Conservation (phyloP, 2,888 invertebrate genomes). For the Zelleria hepariella region DNA sequence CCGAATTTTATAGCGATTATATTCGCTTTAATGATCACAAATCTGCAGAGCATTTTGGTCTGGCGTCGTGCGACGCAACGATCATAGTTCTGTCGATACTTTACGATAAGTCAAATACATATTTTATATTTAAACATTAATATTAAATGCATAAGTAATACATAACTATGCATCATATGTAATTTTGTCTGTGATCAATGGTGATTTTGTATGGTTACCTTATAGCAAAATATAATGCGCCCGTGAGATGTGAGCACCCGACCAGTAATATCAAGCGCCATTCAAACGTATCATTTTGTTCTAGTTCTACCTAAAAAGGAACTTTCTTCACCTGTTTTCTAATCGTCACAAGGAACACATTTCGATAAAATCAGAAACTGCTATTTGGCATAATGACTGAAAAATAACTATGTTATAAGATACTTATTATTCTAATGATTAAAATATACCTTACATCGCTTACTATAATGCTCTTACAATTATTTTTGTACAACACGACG, state of each 20-base stretch:
- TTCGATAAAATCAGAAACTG: conserved; percentile 1
- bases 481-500: background rate
- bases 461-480: background rate
- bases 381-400: conserved; percentile 1
- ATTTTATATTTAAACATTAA: conserved; percentile 52
- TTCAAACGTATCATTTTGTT: too few species aligned
- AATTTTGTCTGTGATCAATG: conserved; percentile 71
- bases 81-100: conserved; percentile 25
- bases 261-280: too few species aligned
- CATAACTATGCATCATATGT: conserved; percentile 47
- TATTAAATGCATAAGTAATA: conserved; percentile 17
- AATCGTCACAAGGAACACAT: background rate
- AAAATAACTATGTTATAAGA: conserved; percentile 18
- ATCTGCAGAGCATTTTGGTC: too few species aligned
- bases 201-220: conserved; percentile 67
- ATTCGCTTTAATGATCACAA: conserved; percentile 59
- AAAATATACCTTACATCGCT: background rate
- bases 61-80: too few species aligned
- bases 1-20: conserved; percentile 56
- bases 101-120: conserved; percentile 60
- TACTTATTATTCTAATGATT: conserved; percentile 31
- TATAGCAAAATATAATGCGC: conserved; percentile 46
- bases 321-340: background rate
- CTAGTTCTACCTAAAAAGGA: too few species aligned
- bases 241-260: background rate